Base-by-base conservation (phyloP, 2,113 vertebrate species). In the Alosa alosa region DNA sequence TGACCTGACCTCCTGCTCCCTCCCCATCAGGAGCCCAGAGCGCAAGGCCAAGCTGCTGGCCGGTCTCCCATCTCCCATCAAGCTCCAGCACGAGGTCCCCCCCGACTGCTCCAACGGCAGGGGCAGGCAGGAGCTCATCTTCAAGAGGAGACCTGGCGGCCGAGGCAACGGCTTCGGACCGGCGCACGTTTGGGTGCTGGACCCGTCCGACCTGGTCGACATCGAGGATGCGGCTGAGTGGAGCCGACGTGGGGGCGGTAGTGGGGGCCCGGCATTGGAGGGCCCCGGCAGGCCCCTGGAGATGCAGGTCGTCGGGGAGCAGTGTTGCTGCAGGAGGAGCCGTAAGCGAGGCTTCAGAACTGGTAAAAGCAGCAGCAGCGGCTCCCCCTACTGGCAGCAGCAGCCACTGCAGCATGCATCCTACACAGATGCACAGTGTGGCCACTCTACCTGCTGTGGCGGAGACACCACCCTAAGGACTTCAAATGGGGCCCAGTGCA, bases 181-280 rank as follows among this genome's bases (percentile, higher is more conserved):
- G 8, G 88, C 91, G 0, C 89, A 64, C 0, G 95, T 98, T 31
- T 99, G 97, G 98, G 94, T 99, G 89, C 90, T 99, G 46, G 95
- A 98, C 92, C 90, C 96, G 1, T 94, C 95, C 36, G 94, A 96
- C 88, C 95, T 97, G 82, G 96, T 96, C 0, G 98, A 99, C 83
- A 99, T 99, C 2, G 98, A 99, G 92, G 98, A 99, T 84, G 95
- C 97, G 4, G 98, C 97, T 0, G 97, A 97, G 83, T 97, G 96
- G 97, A 96, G 95, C 91, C 96, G 91, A 0, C 91, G 94, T 84
- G n/a, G 25, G 25, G 95, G 96, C 3, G 93, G 95, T 72, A 11
- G 88, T 2, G 94, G 95, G 72, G 15, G 88, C 84, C 45, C 89
- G 0, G 81, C 86, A 0, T 52, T 89, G 9, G 92, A 86, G 1